phyloP scores from a whole-genome alignment of 2,113 vertebrate species.

The Drymodes brunneopygia region DNA sequence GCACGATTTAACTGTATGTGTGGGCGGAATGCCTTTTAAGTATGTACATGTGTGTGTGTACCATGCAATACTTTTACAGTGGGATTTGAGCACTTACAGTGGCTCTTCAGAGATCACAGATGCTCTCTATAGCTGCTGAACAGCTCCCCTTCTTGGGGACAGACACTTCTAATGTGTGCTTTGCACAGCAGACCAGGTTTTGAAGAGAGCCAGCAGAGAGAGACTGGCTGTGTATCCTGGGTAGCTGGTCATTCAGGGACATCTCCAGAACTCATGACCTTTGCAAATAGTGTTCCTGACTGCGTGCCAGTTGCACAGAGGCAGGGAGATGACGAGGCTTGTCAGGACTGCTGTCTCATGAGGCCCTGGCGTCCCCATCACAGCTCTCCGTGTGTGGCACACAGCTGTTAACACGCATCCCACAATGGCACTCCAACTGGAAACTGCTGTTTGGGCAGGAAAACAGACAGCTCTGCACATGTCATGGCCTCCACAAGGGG shows the following conservation, averaged over 20 bases:
- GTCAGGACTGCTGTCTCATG: background rate
- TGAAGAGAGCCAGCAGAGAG: background rate
- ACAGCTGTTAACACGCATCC: background rate
- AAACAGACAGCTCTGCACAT: background rate
- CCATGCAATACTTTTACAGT: background rate
- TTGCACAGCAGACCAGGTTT: background rate
- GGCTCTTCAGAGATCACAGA: background rate
- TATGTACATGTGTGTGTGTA: accelerated
- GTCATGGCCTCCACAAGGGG: background rate
- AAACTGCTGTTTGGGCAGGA: background rate
- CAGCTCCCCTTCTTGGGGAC: background rate
- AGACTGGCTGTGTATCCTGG: background rate
- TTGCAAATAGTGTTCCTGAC: background rate
- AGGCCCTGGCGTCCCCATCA: background rate
- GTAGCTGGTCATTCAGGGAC: background rate
- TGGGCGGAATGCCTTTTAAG: background rate
- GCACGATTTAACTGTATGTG: background rate
- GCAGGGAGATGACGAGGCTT: background rate
- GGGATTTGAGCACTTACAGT: background rate
- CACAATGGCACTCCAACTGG: background rate
- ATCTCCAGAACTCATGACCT: background rate
- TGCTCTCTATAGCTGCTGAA: background rate
- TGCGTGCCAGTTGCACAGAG: background rate
- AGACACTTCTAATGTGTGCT: background rate
- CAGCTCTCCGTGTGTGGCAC: background rate